Conservation (phyloP, 1,140 invertebrate species). For the Latrodectus geometricus region DNA sequence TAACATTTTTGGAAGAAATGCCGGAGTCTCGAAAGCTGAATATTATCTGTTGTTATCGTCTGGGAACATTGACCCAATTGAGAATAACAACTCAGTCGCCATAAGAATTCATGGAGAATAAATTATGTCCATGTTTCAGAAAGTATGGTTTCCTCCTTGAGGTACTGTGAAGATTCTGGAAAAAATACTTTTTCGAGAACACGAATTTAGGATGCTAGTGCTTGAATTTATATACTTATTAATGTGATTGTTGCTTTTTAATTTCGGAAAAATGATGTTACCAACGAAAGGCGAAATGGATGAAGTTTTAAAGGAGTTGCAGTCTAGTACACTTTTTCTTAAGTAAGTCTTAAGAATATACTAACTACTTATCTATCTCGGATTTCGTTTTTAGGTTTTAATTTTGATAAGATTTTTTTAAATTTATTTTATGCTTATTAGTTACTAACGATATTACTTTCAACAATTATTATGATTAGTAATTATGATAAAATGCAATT, state of each 20-base stretch:
- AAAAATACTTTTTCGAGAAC: background rate
- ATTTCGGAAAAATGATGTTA: conserved; percentile 12
- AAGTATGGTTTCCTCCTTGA: background rate
- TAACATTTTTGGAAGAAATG: too few relatives aligned
- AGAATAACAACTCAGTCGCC: background rate
- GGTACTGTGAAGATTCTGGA: background rate
- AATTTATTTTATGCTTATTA: background rate
- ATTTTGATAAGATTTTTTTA: background rate
- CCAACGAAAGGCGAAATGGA: conserved; percentile 25
- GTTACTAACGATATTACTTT: background rate
- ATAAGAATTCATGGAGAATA: background rate
- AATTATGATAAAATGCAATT: background rate
- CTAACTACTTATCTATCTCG: background rate
- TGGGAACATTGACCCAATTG: background rate
- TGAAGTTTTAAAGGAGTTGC: conserved; percentile 3
- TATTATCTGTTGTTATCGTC: background rate
- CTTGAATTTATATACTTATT: background rate
- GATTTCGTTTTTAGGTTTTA: background rate
- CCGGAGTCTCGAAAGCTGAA: background rate
- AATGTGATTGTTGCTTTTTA: background rate
- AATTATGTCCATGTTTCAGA: background rate
- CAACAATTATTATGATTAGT: background rate
- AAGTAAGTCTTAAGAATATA: conserved; percentile 8
- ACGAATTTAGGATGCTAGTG: background rate
- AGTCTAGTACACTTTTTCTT: conserved; percentile 8